Evolutionary conservation across 64 coral and sea anemone species (phyloP), one percentile per base, ranked within the genome.

Genomic region (Anthopleura sola): DNA sequence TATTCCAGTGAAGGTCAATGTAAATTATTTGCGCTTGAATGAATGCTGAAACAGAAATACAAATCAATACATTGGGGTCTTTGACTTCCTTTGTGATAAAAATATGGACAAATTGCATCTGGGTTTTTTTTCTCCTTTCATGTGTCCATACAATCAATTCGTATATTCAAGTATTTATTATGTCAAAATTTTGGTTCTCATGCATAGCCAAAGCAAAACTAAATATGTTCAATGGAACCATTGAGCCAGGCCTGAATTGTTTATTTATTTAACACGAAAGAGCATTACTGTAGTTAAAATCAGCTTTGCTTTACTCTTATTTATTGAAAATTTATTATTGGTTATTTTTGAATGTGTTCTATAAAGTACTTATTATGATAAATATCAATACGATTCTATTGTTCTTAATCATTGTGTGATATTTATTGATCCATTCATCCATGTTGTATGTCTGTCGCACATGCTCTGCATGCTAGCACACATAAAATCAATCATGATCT

Each of bases 391-490:
- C 16, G 16, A 71, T 62, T 31, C 8, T 71, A 34, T 71, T 69
- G 66, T 69, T 71, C 62, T 71, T 71, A 5, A 71, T 71, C 66
- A 26, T 64, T 71, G n/a, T 71, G 29, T 79, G 17, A 33, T 28
- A 33, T 77, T 77, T 77, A 77, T 44, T 17, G 24, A 79, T 79
- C 21, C 76, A 79, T 38, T 79, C 76, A 48, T 79, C 76, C 76
- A 79, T 79, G 76, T 79, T 79, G 76, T 44, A 33, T 79, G 44
- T 79, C 76, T 79, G 36, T 79, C 37, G 37, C 76, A 79, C 76
- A 79, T 38, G 76, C 66, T 71, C n/a, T 71, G 66, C 66, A 36
- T 71, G 66, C 76, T 79, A 79, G 76, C 76, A 79, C 75, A 77
- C 76, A 79, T 33, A 47, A 79, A 79, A 23, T 10, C 10, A 47